Evolutionary conservation across 2,888 invertebrate species (phyloP), one percentile per base, ranked within the genome.

Genomic region (Clitarchus hookeri): DNA sequence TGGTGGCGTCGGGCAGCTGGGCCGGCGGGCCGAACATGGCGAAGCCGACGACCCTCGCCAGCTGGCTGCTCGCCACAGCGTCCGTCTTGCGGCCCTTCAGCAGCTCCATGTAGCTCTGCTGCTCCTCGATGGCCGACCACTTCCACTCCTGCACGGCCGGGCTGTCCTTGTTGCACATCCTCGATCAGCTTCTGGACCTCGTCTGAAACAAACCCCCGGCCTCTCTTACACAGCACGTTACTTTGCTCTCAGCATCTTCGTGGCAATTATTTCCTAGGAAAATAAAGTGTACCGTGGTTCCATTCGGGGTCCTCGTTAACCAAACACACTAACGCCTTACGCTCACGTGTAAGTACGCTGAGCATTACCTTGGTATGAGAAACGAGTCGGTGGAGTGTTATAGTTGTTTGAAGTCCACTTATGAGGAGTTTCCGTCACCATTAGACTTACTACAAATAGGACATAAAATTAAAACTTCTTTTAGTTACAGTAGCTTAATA

Each of bases 91-190:
- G 82, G 27, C 23, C 82, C 27, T 82, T 26, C 19, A 82, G 82
- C 36, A 82, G 82, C 44, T 82, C 82, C 82, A 82, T 82, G 82
- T 82, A 82, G 82, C 82, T 82, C 82, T 82, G 82, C 44, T 82
- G 82, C 23, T 82, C 27, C 82, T 82, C 82, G 36, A 44, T 82
- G 82, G 82, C 82, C 19, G 36, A 19, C 36, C 82, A 44, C 82
- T 36, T 26, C 82, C 82, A 82, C 27, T 27, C 82, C 82, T 44
- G 82, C 19, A 36, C 82, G 82, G 27, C 82, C 23, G 16, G 19
- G 36, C 44, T 82, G 27, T 82, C 82, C 44, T 82, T 36, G 36
- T 26, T 3, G 44, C 36, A 9, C 82, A 82, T 82, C 27, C 0
- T n/a, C 65, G 65, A 65, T 19, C n/a, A 65, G 65, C 65, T 48